phyloP scores from a whole-genome alignment of 2,888 invertebrate species.

The Serrognathus titanus region DNA sequence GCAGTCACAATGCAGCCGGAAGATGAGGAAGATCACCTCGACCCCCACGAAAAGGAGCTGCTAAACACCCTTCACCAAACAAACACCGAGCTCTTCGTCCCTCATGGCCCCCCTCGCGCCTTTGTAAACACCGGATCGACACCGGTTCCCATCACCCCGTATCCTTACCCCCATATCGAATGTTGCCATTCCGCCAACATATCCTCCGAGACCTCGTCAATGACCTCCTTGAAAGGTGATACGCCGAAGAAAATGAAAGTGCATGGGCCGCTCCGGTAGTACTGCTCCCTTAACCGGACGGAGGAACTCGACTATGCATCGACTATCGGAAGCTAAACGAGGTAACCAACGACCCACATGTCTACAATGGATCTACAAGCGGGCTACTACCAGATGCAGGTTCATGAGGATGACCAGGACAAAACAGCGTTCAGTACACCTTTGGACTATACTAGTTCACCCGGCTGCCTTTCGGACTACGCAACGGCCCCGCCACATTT shows the following conservation, averaged over 20 bases:
- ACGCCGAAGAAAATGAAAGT: slow-evolving; percentile 13
- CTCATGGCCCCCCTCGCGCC: not conserved
- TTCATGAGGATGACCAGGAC: slow-evolving; percentile 18
- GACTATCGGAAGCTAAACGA: slow-evolving; percentile 24
- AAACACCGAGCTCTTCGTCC: no score
- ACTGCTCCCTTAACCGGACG: slow-evolving; percentile 20
- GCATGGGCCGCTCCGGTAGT: slow-evolving; percentile 18
- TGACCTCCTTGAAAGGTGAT: slow-evolving; percentile 1
- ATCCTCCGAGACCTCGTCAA: no score
- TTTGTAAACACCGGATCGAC: not conserved
- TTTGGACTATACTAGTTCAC: slow-evolving; percentile 26
- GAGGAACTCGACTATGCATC: slow-evolving; percentile 19
- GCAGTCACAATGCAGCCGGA: no score
- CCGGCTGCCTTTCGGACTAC: slow-evolving; percentile 29
- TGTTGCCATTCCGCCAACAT: not conserved
- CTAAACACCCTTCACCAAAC: no score
- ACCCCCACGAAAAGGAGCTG: no score
- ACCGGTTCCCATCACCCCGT: not conserved
- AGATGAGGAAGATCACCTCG: not conserved
- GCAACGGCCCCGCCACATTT: slow-evolving; percentile 25
- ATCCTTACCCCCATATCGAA: not conserved
- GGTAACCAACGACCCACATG: slow-evolving; percentile 20
- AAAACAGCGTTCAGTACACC: slow-evolving; percentile 18
- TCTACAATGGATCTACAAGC: slow-evolving; percentile 20
- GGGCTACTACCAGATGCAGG: slow-evolving; percentile 25